A percentile compares a stretch with the other conserved stretches of the same genome.
Evolutionary conservation across 2,888 invertebrate species (phyloP).

Genomic region (Archips xylosteana): DNA sequence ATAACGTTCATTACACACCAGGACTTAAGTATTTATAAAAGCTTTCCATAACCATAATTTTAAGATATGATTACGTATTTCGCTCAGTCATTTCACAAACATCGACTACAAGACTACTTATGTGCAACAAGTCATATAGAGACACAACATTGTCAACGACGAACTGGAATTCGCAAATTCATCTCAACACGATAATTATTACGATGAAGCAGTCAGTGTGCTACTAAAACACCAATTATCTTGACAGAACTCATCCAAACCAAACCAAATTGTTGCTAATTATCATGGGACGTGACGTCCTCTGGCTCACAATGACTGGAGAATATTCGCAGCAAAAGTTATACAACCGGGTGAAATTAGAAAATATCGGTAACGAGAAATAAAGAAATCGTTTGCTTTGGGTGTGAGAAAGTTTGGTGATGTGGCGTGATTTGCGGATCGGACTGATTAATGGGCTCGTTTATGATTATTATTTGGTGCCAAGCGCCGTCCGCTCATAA

Average conservation of each 20-base stretch:
- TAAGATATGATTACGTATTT: too few relatives aligned
- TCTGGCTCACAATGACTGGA: slow-evolving; percentile 26
- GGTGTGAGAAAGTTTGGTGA: slow-evolving; percentile 45
- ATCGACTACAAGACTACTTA: too few relatives aligned
- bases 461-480: slow-evolving; percentile 18
- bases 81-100: too few relatives aligned
- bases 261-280: slow-evolving; percentile 2
- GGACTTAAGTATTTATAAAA: too few relatives aligned
- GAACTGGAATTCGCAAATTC: neutral
- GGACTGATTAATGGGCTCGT: slow-evolving; percentile 25
- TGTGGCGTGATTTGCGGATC: slow-evolving; percentile 38
- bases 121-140: too few relatives aligned
- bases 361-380: slow-evolving; percentile 42
- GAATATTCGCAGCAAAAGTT: slow-evolving; percentile 26
- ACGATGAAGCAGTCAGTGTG: neutral
- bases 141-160: too few relatives aligned
- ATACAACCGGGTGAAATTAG: slow-evolving; percentile 43
- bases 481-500: slow-evolving; percentile 1
- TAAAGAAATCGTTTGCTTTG: slow-evolving; percentile 43
- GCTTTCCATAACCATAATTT: too few relatives aligned
- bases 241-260: neutral
- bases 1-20: too few relatives aligned
- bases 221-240: neutral
- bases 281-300: slow-evolving; percentile 21
- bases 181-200: neutral